Base-by-base conservation (phyloP, 2,113 vertebrate species). In the Lophotis ruficrista region DNA sequence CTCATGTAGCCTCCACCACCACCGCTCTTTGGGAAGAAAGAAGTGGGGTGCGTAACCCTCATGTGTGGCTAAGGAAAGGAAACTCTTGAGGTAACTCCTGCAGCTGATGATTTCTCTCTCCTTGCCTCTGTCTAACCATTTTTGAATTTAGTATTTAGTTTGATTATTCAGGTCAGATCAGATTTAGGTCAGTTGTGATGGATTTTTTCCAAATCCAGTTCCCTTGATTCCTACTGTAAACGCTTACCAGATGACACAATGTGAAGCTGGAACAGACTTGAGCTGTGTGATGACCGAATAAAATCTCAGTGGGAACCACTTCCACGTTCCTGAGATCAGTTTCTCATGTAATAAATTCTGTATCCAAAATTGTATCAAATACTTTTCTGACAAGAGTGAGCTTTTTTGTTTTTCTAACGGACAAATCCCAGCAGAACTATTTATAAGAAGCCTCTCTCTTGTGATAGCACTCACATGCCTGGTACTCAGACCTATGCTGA, bases 321-420 rank as follows among this genome's bases (percentile, higher is more conserved):
- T 96, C 91, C 91, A 92, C 58, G 54, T 96, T 96, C 93, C 94
- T 81, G 71, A 93, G 93, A 95, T 90, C 80, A 91, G 92, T 97
- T 97, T 96, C 95, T 97, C 94, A 90, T 96, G 95, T 92, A 93
- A 95, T 96, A 96, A 97, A 97, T 96, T 96, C 83, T 96, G 88
- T 95, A 92, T 94, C 96, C 93, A 96, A 90, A 97, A 92, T 92
- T 88, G 77, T 92, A 93, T 96, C 94, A 96, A 94, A 95, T 96
- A 94, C 71, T 96, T 96, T 81, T 83, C 88, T 96, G 94, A 94
- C 96, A 96, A 83, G 85, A 86, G 43, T 28, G 51, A 92, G 48
- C 5, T n/a, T 78, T 84, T 6, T n/a, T 77, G 81, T 95, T 83
- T 95, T 57, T 14, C 70, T 86, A 92, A 79, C 2, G 2, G 81